phyloP scores from a whole-genome alignment of 2,113 vertebrate species.

The Ophiodon elongatus region DNA sequence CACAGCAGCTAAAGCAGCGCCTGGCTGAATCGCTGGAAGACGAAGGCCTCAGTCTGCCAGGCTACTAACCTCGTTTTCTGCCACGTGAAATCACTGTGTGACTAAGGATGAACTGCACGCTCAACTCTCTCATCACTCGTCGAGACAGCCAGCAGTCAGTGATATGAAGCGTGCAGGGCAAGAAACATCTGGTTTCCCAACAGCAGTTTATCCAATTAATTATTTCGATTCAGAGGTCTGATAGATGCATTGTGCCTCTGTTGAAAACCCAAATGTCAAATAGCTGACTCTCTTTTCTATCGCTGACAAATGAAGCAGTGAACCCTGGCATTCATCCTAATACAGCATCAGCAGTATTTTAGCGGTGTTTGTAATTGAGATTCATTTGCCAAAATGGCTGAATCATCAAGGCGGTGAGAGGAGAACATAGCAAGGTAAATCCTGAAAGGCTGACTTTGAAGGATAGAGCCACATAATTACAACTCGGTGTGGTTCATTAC shows the following conservation, averaged over 20 bases:
- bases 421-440: not conserved
- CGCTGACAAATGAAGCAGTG: not conserved
- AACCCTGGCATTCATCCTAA: not conserved
- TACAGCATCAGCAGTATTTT: not conserved
- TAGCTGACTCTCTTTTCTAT: not conserved
- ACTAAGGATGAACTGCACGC: conserved; percentile 23
- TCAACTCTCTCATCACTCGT: not conserved
- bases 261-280: not conserved
- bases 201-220: not conserved
- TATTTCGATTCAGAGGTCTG: not conserved
- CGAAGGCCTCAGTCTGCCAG: conserved; percentile 1
- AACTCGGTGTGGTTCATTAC: not conserved
- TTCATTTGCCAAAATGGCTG: not conserved
- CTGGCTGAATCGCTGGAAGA: conserved; percentile 16
- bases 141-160: conserved; percentile 12
- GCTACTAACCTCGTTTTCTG: conserved; percentile 10
- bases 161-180: conserved; percentile 1
- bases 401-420: not conserved
- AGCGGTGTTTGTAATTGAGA: not conserved
- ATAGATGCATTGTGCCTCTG: not conserved
- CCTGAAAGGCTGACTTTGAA: not conserved
- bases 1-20: conserved; percentile 10
- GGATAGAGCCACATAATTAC: not conserved
- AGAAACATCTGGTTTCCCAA: not conserved
- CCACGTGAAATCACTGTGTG: conserved; percentile 32